Conservation (phyloP, 64 coral and sea anemone genomes). For the Porites lutea region DNA sequence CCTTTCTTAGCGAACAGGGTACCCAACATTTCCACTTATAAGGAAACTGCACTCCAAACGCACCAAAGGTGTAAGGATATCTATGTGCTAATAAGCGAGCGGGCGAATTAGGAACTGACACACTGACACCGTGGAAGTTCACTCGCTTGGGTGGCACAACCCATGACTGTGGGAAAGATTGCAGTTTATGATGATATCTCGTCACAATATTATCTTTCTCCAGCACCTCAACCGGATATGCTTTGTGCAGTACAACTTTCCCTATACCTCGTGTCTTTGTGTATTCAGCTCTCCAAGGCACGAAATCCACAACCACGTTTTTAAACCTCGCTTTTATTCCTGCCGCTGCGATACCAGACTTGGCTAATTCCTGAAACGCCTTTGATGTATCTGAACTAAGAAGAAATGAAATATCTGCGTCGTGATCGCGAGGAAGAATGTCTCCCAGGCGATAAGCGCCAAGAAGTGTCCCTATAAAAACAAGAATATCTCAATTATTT, state of each 20-base stretch:
- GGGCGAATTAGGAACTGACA: conserved; percentile 72
- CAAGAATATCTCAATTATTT: not conserved
- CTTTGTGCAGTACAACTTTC: conserved; percentile 69
- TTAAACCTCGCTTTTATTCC: conserved; percentile 52
- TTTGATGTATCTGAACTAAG: not conserved
- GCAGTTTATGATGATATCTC: conserved; percentile 59
- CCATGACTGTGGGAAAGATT: conserved; percentile 74
- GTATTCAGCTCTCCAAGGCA: conserved; percentile 63
- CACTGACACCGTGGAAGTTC: conserved; percentile 69
- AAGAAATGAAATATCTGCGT: conserved; percentile 88
- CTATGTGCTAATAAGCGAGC: conserved; percentile 47
- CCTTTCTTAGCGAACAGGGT: conserved; percentile 68
- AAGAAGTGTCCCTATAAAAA: conserved; percentile 74
- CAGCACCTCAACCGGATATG: conserved; percentile 53
- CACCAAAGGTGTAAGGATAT: conserved; percentile 77
- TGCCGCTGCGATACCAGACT: conserved; percentile 58
- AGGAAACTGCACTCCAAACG: conserved; percentile 40
- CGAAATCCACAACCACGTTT: conserved; percentile 68
- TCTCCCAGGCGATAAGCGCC: conserved; percentile 74
- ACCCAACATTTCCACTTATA: conserved; percentile 98
- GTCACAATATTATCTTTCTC: conserved; percentile 70
- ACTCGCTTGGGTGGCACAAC: conserved; percentile 62
- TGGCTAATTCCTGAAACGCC: conserved; percentile 42
- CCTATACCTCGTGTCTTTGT: conserved; percentile 40
- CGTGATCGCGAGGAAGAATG: conserved; percentile 82